Base-by-base conservation (phyloP, 2,888 invertebrate genomes). In the Sinohyriopsis cumingii region DNA sequence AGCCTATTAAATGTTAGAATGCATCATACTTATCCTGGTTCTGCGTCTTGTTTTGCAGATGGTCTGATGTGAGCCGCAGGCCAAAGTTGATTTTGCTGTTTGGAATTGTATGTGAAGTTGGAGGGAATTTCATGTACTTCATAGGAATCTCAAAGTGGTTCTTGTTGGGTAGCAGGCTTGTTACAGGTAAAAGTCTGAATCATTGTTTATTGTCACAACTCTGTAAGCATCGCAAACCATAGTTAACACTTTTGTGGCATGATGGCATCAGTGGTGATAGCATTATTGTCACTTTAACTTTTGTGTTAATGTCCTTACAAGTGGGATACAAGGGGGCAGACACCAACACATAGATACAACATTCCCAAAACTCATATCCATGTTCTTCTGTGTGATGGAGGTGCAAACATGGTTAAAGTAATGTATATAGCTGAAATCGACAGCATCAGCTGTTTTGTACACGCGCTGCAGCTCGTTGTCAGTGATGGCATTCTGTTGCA, bases 81-180 rank as follows among this genome's bases (percentile, higher is more conserved):
- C 87, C 90, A 15, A 88, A 89, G 57, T 67, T 82, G 19, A 82
- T 91, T 25, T 68, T 90, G n/a, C 68, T 90, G 6, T 80, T 90
- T 65, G 86, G 89, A 22, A 86, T 85, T 62, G 19, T 87, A 28
- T 88, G 84, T 69, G 85, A 89, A 76, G 78, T 89, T 12, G 80
- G 81, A 53, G 91, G 91, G 12, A 91, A 89, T 73, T 68, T 89
- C 63, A 87, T 90, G 85, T 91, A 91, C 79, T 90, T 90, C 63
- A 68, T 90, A 65, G 91, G 91, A 12, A 75, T 87, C n/a, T 87
- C 87, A 55, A 86, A 87, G 28, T 90, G 89, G 89, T 88, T 91
- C 60, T 77, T 91, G 28, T 75, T 91, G 5, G 82, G 82, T 20
- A 88, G 90, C 59, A 79, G 91, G 60, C 79, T 91, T 18, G 81